These are phyloP conservation scores for Drosophila rubida DNA, from an alignment of 2,888 invertebrate genomes.

Conservation along the genomic window DNA sequence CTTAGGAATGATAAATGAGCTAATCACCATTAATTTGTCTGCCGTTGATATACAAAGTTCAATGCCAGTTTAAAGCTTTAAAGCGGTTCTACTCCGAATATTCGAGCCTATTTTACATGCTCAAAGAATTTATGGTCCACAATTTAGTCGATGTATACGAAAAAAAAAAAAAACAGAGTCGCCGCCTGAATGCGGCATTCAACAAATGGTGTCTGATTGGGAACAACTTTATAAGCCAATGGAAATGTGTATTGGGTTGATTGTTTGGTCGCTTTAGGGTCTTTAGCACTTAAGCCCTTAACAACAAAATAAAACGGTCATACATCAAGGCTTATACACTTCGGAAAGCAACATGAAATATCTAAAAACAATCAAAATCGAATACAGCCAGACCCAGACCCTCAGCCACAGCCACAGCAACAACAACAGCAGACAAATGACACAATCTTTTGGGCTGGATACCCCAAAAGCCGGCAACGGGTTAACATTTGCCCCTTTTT, in stretches of 20 bases:
- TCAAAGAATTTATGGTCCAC: slow-evolving; percentile 1
- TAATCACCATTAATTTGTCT: slow-evolving; percentile 23
- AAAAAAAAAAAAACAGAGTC: slow-evolving; percentile 10
- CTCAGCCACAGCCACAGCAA: slow-evolving; percentile 22
- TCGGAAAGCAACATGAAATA: slow-evolving; percentile 36
- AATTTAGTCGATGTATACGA: not conserved
- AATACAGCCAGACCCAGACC: slow-evolving; percentile 44
- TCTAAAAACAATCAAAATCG: slow-evolving; percentile 60
- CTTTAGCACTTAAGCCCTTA: slow-evolving; percentile 68
- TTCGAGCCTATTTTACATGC: slow-evolving; percentile 8
- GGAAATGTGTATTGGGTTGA: slow-evolving; percentile 15
- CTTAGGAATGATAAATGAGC: slow-evolving; percentile 23
- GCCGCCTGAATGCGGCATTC: slow-evolving; percentile 1
- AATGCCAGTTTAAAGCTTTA: slow-evolving; percentile 21
- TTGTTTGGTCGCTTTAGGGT: slow-evolving; percentile 26
- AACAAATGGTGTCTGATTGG: slow-evolving; percentile 47
- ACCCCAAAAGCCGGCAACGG: slow-evolving; percentile 14
- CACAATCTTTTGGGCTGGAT: slow-evolving; percentile 49
- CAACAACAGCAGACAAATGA: slow-evolving; percentile 52
- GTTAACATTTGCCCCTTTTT: slow-evolving; percentile 40
- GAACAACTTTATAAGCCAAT: slow-evolving; percentile 56
- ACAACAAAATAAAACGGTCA: slow-evolving; percentile 49
- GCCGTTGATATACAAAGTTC: slow-evolving; percentile 20
- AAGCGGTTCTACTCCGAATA: slow-evolving; percentile 10
- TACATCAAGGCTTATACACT: slow-evolving; percentile 54